Percentiles rank a stretch among this genome's conserved stretches.
Evolutionary conservation across 2,797 vertebrate genomes (phyloP).

Genomic region (Dromococcyx pavoninus): DNA sequence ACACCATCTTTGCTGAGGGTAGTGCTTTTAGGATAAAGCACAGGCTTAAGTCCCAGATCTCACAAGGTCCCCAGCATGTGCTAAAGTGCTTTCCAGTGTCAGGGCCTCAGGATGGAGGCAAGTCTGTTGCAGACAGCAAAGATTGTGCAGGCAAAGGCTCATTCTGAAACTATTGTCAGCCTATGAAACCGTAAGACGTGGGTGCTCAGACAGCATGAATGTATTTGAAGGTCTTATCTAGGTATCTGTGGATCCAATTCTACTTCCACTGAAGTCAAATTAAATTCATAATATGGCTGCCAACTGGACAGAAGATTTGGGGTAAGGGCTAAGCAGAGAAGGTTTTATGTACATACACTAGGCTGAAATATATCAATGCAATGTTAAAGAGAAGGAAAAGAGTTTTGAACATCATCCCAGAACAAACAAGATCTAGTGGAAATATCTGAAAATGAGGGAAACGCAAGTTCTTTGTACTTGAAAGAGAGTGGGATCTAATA

Average conservation of each 20-base stretch:
- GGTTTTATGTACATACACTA: not conserved
- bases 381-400: constrained; percentile 8
- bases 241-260: not conserved
- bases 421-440: constrained; percentile 16
- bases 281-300: not conserved
- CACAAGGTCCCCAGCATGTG: not conserved
- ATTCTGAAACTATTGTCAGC: not conserved
- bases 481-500: constrained; percentile 41
- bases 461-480: constrained; percentile 34
- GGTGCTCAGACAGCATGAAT: not conserved
- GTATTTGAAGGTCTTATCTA: not conserved
- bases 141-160: not conserved
- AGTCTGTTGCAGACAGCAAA: not conserved
- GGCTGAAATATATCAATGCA: constrained; percentile 12
- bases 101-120: not conserved
- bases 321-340: not conserved
- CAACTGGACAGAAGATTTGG: not conserved
- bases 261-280: not conserved
- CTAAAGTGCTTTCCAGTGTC: not conserved
- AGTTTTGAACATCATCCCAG: constrained; percentile 49
- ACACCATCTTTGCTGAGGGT: not conserved
- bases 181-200: not conserved
- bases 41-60: not conserved
- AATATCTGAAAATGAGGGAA: constrained; percentile 48
- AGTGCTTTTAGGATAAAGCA: not conserved